Evolutionary conservation across 2,888 invertebrate species (phyloP).

Genomic region (Caenorhabditis sp.): DNA sequence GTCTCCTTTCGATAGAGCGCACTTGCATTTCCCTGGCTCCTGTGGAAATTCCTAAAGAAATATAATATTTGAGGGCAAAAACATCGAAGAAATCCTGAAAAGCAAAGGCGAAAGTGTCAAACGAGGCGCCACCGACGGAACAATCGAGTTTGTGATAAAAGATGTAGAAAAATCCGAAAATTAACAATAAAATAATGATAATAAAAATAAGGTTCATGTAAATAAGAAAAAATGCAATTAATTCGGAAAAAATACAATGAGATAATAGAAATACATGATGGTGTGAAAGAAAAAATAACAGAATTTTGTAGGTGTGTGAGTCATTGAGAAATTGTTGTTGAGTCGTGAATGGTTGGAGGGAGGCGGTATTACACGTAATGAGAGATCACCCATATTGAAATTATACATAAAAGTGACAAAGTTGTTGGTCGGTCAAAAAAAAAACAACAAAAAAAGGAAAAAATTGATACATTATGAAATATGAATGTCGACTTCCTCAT

Average conservation of each 20-base stretch:
- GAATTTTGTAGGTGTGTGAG: not conserved
- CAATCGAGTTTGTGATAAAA: not conserved
- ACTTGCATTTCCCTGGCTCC: too few relatives aligned
- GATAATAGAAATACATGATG: not conserved
- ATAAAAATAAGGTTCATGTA: not conserved
- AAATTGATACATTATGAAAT: too few relatives aligned
- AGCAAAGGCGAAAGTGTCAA: constrained; percentile 91
- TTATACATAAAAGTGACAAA: constrained; percentile 5
- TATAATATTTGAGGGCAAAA: constrained; percentile 85
- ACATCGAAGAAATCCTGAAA: constrained; percentile 93
- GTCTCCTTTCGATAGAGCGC: too few relatives aligned
- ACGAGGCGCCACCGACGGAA: constrained; percentile 71
- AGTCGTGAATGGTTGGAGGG: constrained; percentile 26
- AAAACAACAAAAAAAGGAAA: not conserved
- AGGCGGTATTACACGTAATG: constrained; percentile 46
- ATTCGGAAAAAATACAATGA: not conserved
- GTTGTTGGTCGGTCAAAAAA: too few relatives aligned
- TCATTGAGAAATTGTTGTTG: constrained; percentile 3
- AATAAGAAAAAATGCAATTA: not conserved
- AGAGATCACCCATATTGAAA: not conserved
- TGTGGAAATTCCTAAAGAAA: not conserved
- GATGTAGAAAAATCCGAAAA: not conserved
- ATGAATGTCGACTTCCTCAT: constrained; percentile 60
- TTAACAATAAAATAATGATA: not conserved
- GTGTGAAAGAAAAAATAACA: not conserved